Conservation (phyloP, 2,888 invertebrate genomes). For the Cephus rjabovi region DNA sequence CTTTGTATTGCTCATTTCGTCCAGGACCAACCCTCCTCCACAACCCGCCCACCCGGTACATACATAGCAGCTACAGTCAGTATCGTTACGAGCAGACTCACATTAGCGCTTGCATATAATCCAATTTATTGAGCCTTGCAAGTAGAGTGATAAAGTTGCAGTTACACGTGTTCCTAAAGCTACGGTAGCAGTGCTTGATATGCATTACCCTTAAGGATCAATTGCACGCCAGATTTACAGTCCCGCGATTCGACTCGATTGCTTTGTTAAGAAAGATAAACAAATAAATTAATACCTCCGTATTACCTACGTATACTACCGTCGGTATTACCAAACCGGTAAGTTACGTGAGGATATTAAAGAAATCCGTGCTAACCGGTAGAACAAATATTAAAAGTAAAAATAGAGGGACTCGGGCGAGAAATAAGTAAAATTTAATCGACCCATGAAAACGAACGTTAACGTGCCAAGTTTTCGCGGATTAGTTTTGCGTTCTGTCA, state of each 20-base stretch:
- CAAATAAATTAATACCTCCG: background rate
- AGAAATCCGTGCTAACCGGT: background rate
- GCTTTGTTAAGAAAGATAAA: background rate
- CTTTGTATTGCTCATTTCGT: background rate
- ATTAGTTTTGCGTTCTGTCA: background rate
- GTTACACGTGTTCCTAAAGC: background rate
- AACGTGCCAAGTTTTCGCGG: background rate
- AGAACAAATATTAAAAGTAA: background rate
- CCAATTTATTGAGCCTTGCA: background rate
- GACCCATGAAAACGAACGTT: background rate
- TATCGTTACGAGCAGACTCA: background rate
- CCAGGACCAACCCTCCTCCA: background rate
- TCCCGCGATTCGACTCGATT: background rate
- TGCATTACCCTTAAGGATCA: background rate
- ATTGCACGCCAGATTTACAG: background rate
- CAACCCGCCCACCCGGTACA: background rate
- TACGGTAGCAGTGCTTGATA: background rate
- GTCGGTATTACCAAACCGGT: background rate
- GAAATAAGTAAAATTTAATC: background rate
- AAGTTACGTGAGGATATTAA: background rate
- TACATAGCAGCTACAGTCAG: background rate
- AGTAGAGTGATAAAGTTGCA: background rate
- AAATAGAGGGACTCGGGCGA: background rate
- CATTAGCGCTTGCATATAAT: background rate
- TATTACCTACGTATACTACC: background rate